Conservation (phyloP, 2,113 vertebrate genomes). For the Myanophis thanlyinensis region DNA sequence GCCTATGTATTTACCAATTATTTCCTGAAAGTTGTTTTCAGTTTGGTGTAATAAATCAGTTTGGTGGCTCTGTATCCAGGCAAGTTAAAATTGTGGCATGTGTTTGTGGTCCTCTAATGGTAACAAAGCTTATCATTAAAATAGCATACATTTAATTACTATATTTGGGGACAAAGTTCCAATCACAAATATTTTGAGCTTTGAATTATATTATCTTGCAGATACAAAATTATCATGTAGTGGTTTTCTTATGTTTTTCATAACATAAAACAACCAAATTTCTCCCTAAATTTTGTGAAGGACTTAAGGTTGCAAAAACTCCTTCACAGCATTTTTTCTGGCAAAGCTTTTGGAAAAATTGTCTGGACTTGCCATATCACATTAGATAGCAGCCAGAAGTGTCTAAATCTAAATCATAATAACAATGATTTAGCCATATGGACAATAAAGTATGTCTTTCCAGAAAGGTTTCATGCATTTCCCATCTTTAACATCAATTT, state of each 20-base stretch:
- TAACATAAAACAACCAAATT: conserved; percentile 52
- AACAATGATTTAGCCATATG: conserved; percentile 75
- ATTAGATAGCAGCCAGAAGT: conserved; percentile 74
- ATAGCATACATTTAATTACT: neutral
- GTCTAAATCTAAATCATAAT: conserved; percentile 75
- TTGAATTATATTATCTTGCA: neutral
- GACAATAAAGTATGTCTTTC: conserved; percentile 71
- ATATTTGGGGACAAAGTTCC: neutral
- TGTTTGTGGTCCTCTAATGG: neutral
- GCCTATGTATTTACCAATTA: too few relatives aligned
- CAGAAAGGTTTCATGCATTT: conserved; percentile 69
- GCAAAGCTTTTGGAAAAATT: conserved; percentile 70
- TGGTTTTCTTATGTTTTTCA: conserved; percentile 29
- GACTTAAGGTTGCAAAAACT: conserved; percentile 70
- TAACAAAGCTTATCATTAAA: neutral
- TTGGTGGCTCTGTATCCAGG: neutral
- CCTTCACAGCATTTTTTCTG: conserved; percentile 67
- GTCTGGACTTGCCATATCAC: conserved; percentile 69
- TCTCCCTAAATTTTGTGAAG: conserved; percentile 64
- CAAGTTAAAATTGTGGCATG: neutral
- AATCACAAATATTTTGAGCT: neutral
- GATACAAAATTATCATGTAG: neutral
- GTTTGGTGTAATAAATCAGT: neutral
- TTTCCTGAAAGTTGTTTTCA: too few relatives aligned
- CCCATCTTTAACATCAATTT: conserved; percentile 71